Conservation (phyloP, 2,797 vertebrate genomes). For the Borostomias antarcticus region DNA sequence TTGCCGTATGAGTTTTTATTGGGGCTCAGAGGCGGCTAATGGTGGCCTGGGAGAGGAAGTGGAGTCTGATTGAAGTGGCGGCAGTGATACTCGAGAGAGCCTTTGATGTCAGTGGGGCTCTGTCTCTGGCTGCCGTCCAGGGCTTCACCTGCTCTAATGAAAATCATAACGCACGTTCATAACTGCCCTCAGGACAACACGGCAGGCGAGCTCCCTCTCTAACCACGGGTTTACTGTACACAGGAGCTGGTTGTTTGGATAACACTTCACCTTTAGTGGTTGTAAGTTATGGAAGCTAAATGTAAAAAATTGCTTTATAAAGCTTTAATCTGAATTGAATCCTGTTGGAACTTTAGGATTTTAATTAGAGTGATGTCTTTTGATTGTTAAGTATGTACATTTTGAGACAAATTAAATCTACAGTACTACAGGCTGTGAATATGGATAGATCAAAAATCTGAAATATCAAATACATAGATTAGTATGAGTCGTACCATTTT, state of each 20-base stretch:
- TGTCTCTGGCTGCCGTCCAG: conserved; percentile 37
- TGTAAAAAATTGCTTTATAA: not conserved
- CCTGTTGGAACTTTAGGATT: too few relatives aligned
- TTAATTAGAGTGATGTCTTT: too few relatives aligned
- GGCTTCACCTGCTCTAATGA: conserved; percentile 67
- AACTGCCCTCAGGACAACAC: conserved; percentile 58
- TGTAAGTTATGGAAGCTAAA: too few relatives aligned
- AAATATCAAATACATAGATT: not conserved
- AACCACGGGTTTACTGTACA: conserved; percentile 9
- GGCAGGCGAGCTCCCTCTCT: not conserved
- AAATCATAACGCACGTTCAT: conserved; percentile 77
- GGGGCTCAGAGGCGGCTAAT: conserved; percentile 67
- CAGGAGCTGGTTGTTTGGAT: not conserved
- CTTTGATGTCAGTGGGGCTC: conserved; percentile 76
- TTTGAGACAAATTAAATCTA: too few relatives aligned
- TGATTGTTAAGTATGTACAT: too few relatives aligned
- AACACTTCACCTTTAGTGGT: not conserved
- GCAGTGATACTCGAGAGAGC: conserved; percentile 56
- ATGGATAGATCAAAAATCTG: too few relatives aligned
- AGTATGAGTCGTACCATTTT: not conserved
- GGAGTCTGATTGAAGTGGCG: conserved; percentile 71
- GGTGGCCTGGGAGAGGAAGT: conserved; percentile 65
- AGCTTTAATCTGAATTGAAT: too few relatives aligned
- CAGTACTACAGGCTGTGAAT: too few relatives aligned
- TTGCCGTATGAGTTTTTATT: conserved; percentile 71